Percentiles rank a stretch among this genome's conserved stretches.
phyloP scores from a whole-genome alignment of 1,140 invertebrate genomes.

The Bombus haemorrhoidalis region DNA sequence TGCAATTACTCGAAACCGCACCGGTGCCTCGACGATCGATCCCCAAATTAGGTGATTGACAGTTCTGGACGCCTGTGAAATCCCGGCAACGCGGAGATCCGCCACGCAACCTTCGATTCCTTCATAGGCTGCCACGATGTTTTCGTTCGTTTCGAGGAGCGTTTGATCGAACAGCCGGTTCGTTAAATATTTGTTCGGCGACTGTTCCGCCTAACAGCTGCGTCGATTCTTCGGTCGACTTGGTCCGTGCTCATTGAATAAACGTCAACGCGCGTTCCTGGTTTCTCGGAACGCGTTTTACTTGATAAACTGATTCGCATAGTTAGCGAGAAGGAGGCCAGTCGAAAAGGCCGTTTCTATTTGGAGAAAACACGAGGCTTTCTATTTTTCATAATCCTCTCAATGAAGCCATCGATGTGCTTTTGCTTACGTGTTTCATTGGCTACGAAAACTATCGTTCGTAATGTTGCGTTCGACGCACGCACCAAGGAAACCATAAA shows the following conservation, averaged over 20 bases:
- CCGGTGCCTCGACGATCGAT: slow-evolving; percentile 34
- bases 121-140: background rate
- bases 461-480: background rate
- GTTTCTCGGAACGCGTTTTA: background rate
- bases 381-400: slow-evolving; percentile 30
- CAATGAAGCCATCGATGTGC: background rate
- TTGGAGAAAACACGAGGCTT: slow-evolving; percentile 36
- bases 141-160: slow-evolving; percentile 15
- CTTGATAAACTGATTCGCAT: slow-evolving; percentile 9
- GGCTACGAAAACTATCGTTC: background rate
- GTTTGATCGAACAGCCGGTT: slow-evolving; percentile 20
- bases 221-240: background rate
- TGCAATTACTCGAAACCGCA: slow-evolving; percentile 55
- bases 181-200: slow-evolving; percentile 59
- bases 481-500: background rate
- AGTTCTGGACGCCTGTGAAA: slow-evolving; percentile 49
- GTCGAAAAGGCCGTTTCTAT: slow-evolving; percentile 25
- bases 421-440: background rate
- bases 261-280: background rate
- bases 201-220: slow-evolving; percentile 19
- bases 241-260: background rate
- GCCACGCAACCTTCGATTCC: too few species aligned
- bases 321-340: slow-evolving; percentile 2
- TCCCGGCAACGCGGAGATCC: slow-evolving; percentile 10
- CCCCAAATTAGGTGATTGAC: slow-evolving; percentile 70